Evolutionary conservation across 1,140 invertebrate species (phyloP), one percentile per base, ranked within the genome.

Genomic region (Colletes latitarsis): DNA sequence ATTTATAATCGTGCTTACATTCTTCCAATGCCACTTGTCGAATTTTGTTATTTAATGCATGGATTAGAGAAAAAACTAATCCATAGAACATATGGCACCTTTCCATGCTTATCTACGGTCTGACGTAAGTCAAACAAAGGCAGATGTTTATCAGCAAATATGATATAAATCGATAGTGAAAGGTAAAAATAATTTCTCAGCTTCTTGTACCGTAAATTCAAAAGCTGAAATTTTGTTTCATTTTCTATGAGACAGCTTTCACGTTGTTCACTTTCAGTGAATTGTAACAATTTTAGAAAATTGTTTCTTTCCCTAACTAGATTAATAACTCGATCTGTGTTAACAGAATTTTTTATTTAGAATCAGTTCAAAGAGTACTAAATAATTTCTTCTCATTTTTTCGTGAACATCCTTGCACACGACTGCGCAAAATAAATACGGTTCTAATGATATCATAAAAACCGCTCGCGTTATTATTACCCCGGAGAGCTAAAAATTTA

Each of bases 81-180:
- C 72, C 57, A 64, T 12, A 21, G 4, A 53, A 62, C 84, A 86
- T 81, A 85, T 85, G 84, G 84, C 17, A 21, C 52, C 43, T 69
- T 82, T 74, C 70, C 60, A 71, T 57, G 19, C 55, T 85, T 86
- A 86, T 86, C 84, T 82, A 55, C 19, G 8, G 17, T 14, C 19
- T 39, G 55, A 78, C 30, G 67, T 55, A 82, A 84, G 57, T 69
- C 75, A 86, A 86, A 86, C 75, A 86, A 58, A 82, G 74, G 41
- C 84, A 86, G 83, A 86, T 86, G 83, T 85, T 85, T 82, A 74
- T 70, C 62, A 60, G 57, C 64, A 15, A 81, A 77, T 77, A 77
- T 49, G 15, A 17, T 71, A 41, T 43, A 19, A 55, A 82, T 72
- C 62, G 80, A 85, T 76, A 70, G 30, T 46, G n/a, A 52, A 75